Percentiles rank a stretch among this genome's conserved stretches.
These are phyloP conservation scores for Poeciliopsis turrubarensis DNA, from an alignment of 2,113 vertebrate genomes.

Conservation along the genomic window DNA sequence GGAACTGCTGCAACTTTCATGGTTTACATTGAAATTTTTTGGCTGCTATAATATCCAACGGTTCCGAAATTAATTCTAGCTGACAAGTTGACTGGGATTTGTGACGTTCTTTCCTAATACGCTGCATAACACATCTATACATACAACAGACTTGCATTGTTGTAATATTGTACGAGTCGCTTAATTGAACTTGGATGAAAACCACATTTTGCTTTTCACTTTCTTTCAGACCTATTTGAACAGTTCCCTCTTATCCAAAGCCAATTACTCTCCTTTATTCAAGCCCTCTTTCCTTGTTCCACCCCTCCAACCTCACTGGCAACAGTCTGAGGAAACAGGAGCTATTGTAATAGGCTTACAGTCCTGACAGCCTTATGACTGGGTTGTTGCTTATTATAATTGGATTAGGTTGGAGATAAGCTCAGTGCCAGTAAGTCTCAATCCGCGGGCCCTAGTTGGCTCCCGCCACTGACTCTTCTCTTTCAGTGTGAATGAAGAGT, in stretches of 20 bases:
- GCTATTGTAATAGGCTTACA: slow-evolving; percentile 68
- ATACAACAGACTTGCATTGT: too few relatives aligned
- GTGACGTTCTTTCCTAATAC: too few relatives aligned
- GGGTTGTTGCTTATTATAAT: slow-evolving; percentile 69
- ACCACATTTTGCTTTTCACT: background rate
- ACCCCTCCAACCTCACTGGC: background rate
- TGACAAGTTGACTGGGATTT: too few relatives aligned
- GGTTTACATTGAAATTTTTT: background rate
- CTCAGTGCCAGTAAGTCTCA: slow-evolving; percentile 64
- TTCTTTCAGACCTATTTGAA: slow-evolving; percentile 27
- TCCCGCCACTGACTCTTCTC: slow-evolving; percentile 20
- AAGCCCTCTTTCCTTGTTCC: too few relatives aligned
- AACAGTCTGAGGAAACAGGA: slow-evolving; percentile 40
- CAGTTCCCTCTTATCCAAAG: slow-evolving; percentile 17
- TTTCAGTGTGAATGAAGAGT: background rate
- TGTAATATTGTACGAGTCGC: too few relatives aligned
- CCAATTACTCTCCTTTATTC: slow-evolving; percentile 34
- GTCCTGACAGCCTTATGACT: slow-evolving; percentile 62
- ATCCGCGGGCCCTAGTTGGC: slow-evolving; percentile 20
- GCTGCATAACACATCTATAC: too few relatives aligned
- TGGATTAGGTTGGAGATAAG: slow-evolving; percentile 69
- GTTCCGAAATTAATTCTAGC: background rate
- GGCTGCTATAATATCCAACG: background rate
- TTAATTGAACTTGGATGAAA: too few relatives aligned
- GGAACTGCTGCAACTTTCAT: background rate